phyloP scores from a whole-genome alignment of 2,888 invertebrate species.

The Philaethria dido region DNA sequence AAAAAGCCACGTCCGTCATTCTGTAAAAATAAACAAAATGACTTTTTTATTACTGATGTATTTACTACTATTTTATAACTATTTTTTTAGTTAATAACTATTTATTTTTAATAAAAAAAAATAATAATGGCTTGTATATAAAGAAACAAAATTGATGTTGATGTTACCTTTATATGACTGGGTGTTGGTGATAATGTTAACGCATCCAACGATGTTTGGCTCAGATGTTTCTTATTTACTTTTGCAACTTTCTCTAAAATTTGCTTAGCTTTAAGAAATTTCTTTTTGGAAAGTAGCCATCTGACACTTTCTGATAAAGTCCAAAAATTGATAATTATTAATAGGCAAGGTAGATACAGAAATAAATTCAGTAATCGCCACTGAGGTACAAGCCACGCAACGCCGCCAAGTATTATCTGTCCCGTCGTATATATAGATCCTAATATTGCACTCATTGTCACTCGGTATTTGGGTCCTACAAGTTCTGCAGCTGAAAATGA shows the following conservation, averaged over 20 bases:
- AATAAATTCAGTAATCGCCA: slow-evolving; percentile 88
- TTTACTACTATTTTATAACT: no score
- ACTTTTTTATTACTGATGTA: neutral
- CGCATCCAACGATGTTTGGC: slow-evolving; percentile 74
- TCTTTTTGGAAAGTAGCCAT: slow-evolving; percentile 89
- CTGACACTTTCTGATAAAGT: slow-evolving; percentile 86
- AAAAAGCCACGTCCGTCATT: neutral
- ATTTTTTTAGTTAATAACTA: no score
- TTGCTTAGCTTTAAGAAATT: slow-evolving; percentile 83
- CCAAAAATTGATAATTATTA: slow-evolving; percentile 87
- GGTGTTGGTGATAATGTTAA: slow-evolving; percentile 58
- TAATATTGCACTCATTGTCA: slow-evolving; percentile 87
- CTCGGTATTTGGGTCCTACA: slow-evolving; percentile 88
- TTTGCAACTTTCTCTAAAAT: slow-evolving; percentile 85
- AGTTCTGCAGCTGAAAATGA: slow-evolving; percentile 84
- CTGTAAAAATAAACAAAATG: neutral
- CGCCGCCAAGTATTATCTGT: slow-evolving; percentile 85
- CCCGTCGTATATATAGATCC: slow-evolving; percentile 89
- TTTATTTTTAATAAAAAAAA: no score
- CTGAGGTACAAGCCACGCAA: slow-evolving; percentile 86
- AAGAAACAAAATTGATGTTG: neutral
- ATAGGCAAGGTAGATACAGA: slow-evolving; percentile 87
- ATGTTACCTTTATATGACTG: slow-evolving; percentile 18
- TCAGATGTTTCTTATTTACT: slow-evolving; percentile 83
- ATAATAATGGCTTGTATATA: no score